Percentiles rank a stretch among this genome's conserved stretches.
These are phyloP conservation scores for Cephalopachus bancanus DNA, from an alignment of 2,797 vertebrate genomes.

Conservation along the genomic window DNA sequence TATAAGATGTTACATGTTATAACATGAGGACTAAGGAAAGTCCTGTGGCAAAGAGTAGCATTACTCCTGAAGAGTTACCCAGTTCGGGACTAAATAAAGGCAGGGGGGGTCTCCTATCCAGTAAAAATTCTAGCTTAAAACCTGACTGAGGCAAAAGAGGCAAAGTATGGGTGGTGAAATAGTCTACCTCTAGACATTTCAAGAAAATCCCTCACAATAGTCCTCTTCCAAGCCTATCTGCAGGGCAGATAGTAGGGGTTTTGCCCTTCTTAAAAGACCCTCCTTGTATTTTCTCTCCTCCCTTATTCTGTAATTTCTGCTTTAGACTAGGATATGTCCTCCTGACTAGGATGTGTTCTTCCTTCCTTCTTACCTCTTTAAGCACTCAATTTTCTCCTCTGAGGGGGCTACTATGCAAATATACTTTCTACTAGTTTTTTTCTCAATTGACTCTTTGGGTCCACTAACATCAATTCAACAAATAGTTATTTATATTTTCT, in stretches of 20 bases:
- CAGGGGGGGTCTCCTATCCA: background rate
- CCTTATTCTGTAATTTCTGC: background rate
- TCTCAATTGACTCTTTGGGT: background rate
- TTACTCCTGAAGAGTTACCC: background rate
- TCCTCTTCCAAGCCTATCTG: background rate
- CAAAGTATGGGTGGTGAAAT: background rate
- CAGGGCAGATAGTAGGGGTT: background rate
- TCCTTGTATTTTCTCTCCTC: background rate
- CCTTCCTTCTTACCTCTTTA: background rate
- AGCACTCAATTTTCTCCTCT: background rate
- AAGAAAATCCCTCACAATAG: background rate
- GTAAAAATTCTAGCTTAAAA: background rate
- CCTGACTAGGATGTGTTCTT: background rate
- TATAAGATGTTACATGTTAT: background rate
- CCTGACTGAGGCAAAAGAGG: background rate
- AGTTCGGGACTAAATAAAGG: background rate
- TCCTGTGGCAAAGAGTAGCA: background rate
- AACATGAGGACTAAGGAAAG: background rate
- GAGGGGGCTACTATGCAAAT: background rate
- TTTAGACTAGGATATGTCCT: background rate
- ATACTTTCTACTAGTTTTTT: background rate
- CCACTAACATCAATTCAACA: background rate
- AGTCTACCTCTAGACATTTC: background rate
- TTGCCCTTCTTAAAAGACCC: background rate
- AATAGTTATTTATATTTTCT: constrained; percentile 35